Evolutionary conservation across 53 echinoderm and acorn worm species (phyloP).

Genomic region (Echinometra lucunter): DNA sequence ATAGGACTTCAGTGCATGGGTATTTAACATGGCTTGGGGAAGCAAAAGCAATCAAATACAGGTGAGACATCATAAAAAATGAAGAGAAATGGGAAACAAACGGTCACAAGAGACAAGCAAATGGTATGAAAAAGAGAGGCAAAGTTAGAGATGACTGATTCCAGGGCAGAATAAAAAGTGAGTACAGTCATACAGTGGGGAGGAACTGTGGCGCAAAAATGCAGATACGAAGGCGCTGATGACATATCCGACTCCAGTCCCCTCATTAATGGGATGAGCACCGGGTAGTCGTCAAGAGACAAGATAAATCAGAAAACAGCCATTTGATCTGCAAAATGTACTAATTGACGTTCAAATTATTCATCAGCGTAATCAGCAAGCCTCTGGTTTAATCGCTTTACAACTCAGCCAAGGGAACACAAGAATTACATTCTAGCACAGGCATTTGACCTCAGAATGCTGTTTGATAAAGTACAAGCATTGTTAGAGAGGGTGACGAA

Average conservation of each 20-base stretch:
- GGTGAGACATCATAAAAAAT: slow-evolving; percentile 34
- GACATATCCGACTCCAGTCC: slow-evolving; percentile 50
- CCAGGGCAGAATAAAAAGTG: neutral
- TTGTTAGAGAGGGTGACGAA: slow-evolving; percentile 42
- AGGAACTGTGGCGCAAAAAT: slow-evolving; percentile 47
- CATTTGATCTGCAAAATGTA: slow-evolving; percentile 43
- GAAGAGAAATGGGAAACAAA: neutral
- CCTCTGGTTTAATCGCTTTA: slow-evolving; percentile 56
- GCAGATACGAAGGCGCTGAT: slow-evolving; percentile 46
- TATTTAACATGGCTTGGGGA: neutral
- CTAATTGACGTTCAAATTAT: slow-evolving; percentile 64
- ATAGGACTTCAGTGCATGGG: neutral
- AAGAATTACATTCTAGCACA: slow-evolving; percentile 18
- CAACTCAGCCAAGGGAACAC: slow-evolving; percentile 30
- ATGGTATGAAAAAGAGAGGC: neutral
- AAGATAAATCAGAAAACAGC: slow-evolving; percentile 62
- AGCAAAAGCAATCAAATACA: neutral
- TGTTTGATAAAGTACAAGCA: slow-evolving; percentile 38
- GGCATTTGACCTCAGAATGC: slow-evolving; percentile 40
- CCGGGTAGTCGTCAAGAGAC: slow-evolving; percentile 52
- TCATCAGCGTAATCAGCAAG: slow-evolving; percentile 51
- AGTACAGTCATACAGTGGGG: neutral
- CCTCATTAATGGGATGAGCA: slow-evolving; percentile 63
- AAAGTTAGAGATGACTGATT: neutral
- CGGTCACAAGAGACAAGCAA: neutral